phyloP scores from a whole-genome alignment of 2,888 invertebrate species.

The Cantharis rustica region DNA sequence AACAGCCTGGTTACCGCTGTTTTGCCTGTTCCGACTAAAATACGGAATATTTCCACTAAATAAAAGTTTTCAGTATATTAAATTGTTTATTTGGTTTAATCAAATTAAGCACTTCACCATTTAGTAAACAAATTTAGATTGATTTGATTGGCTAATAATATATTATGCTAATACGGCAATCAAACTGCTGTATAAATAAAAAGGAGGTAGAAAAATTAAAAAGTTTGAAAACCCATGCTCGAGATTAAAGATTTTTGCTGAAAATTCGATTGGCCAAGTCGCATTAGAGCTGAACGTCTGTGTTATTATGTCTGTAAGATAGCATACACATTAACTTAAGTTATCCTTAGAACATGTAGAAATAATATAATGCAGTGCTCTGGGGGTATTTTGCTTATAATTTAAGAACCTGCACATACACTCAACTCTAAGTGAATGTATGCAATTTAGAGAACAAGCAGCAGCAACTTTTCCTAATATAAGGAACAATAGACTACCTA shows the following conservation, averaged over 20 bases:
- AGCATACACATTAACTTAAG: neutral
- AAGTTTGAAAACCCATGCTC: too few relatives aligned
- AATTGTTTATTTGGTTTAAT: neutral
- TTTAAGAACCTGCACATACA: neutral
- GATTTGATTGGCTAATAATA: too few relatives aligned
- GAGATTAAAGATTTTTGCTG: too few relatives aligned
- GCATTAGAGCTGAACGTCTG: neutral
- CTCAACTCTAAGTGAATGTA: neutral
- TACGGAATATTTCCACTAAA: neutral
- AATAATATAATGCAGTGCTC: neutral
- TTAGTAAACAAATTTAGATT: too few relatives aligned
- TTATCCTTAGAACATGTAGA: neutral
- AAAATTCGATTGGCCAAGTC: neutral
- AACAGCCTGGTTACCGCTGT: constrained; percentile 13
- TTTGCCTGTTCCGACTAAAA: constrained; percentile 3
- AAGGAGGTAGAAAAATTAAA: too few relatives aligned
- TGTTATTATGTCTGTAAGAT: neutral
- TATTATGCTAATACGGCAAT: too few relatives aligned
- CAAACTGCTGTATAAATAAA: too few relatives aligned
- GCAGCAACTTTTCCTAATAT: neutral
- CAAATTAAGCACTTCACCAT: neutral
- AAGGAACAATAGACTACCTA: neutral
- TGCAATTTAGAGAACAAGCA: neutral
- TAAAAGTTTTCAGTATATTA: neutral
- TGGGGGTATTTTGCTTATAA: neutral